These are phyloP conservation scores for Misgurnus mizolepis DNA, from an alignment of 2,113 vertebrate species.

Conservation along the genomic window DNA sequence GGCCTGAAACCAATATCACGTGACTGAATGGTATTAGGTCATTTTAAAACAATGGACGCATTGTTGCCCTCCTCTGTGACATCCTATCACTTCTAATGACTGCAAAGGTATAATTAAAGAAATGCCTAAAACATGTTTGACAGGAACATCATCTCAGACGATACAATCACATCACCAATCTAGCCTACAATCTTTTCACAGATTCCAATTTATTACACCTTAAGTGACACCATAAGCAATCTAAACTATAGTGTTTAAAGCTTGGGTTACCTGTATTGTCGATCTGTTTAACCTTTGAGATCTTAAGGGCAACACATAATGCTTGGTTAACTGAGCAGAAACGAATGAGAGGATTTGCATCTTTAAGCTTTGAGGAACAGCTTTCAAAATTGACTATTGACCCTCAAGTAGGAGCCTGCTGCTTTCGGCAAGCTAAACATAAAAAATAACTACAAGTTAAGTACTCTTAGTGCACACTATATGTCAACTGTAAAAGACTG, in stretches of 20 bases:
- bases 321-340: background rate
- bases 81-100: background rate
- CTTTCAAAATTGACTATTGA: background rate
- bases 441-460: background rate
- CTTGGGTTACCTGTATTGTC: too few relatives aligned
- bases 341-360: too few relatives aligned
- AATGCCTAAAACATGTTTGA: background rate
- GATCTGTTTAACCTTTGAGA: too few relatives aligned
- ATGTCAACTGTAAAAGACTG: slow-evolving; percentile 1
- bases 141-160: background rate
- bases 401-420: background rate
- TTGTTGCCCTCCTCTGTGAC: background rate
- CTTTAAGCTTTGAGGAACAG: background rate
- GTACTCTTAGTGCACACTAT: background rate
- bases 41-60: background rate
- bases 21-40: background rate
- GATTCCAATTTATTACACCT: too few relatives aligned
- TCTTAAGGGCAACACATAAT: background rate
- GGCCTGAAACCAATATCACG: background rate
- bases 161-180: too few relatives aligned
- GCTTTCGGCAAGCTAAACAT: background rate
- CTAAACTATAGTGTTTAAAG: too few relatives aligned
- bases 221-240: too few relatives aligned
- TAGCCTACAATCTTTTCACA: too few relatives aligned
- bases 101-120: background rate